Base-by-base conservation (phyloP, 2,797 vertebrate genomes). In the Hemibagrus guttatus region DNA sequence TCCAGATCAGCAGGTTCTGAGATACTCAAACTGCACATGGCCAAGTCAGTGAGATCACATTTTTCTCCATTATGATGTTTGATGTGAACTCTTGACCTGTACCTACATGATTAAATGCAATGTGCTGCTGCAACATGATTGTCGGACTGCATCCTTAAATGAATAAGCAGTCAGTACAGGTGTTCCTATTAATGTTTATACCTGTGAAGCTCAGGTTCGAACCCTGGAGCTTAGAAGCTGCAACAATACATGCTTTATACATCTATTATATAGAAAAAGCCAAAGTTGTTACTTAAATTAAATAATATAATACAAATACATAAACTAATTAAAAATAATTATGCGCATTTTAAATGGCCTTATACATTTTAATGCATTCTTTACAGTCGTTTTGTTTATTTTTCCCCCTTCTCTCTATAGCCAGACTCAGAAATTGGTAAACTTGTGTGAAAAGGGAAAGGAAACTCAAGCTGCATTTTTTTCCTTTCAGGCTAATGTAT, bases 401-500 rank as follows among this genome's bases (percentile, higher is more conserved):
- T 59, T 79, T 59, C 23, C 16, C n/a, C 28, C 54, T 59, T 79
- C 12, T 35, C n/a, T 58, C 28, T 56, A 11, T 21, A 31, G 16
- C 74, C 52, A 76, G n/a, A 0, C 21, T 59, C 28, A 69, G 28
- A 71, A 42, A 52, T 31, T 1, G 63, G 26, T 61, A 26, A 63
- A 28, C 42, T 64, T 63, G 21, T 56, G 35, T 59, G 52, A 69
- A 75, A 46, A 19, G 28, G 71, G 58, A 42, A 66, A 78, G 84
- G 28, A 78, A 72, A 58, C 83, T 74, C 26, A 1, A 52, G 46
- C 64, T 85, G 84, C 58, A 49, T 76, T 66, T 84, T n/a, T 84
- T 49, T 28, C 81, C 69, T 74, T 75, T 84, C 39, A 84, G 9
- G 16, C 39, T 75, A 63, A 58, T 72, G 35, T 84, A 84, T 84